Evolutionary conservation across 2,888 invertebrate genomes (phyloP), one percentile per base, ranked within the genome.

Genomic region (Heliconius erato): DNA sequence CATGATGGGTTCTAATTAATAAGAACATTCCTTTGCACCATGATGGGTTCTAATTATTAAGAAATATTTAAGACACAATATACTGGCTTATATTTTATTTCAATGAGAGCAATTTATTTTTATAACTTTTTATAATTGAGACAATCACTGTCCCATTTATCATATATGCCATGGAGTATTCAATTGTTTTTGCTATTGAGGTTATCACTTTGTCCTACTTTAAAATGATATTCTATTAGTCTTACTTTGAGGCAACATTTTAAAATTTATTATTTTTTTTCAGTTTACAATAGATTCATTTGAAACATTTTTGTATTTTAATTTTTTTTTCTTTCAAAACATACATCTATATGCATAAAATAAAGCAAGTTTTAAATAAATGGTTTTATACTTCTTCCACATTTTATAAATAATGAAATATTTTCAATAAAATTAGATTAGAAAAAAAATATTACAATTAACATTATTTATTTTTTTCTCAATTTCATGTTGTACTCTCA

Each of bases 141-240:
- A 40, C 72, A 49, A 72, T 72, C 26, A 72, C 44, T 26, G 26
- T 44, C 26, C n/a, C 14, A 32, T 32, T 69, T 35, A 71, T 16
- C 44, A 72, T 72, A 26, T 44, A 44, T 54, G 54, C 54, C 7
- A 54, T 72, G 26, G 44, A 14, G 26, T 72, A 49, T 44, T 16
- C 44, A n/a, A 71, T 71, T 40, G 0, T 12, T 71, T 44, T 72
- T 44, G 6, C 16, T 49, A 49, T 26, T 26, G 19, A 26, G 44
- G 72, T 49, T 40, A 72, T 44, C 49, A 26, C 72, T 72, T 12
- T 28, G 72, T 0, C 72, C 72, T 72, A 72, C 16, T 72, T 72
- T 72, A 26, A 16, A 72, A 26, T 72, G 44, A 72, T 72, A 72
- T 28, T 44, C 16, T 26, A 9, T 72, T 14, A n/a, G 32, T 72